These are phyloP conservation scores for Pseudochaenichthys georgianus DNA, from an alignment of 2,797 vertebrate genomes.

Conservation along the genomic window DNA sequence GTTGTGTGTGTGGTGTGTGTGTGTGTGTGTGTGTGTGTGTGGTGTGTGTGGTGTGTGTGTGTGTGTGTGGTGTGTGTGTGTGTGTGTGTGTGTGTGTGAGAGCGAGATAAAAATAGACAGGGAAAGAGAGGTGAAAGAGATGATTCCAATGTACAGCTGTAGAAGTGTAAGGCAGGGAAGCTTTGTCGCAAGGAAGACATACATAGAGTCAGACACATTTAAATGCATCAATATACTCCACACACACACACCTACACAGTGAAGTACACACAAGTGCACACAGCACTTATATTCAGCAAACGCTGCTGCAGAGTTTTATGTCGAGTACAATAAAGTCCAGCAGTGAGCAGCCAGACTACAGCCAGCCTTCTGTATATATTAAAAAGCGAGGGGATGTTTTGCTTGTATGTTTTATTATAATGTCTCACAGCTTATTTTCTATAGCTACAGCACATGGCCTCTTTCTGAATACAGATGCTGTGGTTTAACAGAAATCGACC, in stretches of 20 bases:
- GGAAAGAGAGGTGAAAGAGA: not conserved
- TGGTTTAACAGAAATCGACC: slow-evolving; percentile 14
- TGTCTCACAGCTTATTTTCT: slow-evolving; percentile 4
- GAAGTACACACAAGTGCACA: slow-evolving; percentile 1
- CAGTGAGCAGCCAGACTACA: not conserved
- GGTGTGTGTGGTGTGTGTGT: no score
- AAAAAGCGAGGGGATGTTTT: slow-evolving; percentile 13
- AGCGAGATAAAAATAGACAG: slow-evolving; percentile 41
- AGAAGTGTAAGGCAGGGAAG: slow-evolving; percentile 31
- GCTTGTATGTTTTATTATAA: slow-evolving; percentile 25
- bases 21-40: no score
- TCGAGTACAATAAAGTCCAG: slow-evolving; percentile 11
- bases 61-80: not conserved
- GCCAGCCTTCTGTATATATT: slow-evolving; percentile 4
- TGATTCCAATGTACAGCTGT: slow-evolving; percentile 39
- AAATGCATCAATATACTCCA: slow-evolving; percentile 25
- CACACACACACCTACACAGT: slow-evolving; percentile 15
- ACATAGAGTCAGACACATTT: slow-evolving; percentile 24
- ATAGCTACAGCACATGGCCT: not conserved
- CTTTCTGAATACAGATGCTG: not conserved
- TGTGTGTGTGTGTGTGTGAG: not conserved
- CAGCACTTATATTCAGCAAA: slow-evolving; percentile 11
- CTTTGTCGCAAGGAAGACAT: slow-evolving; percentile 27
- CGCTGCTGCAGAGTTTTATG: slow-evolving; percentile 19
- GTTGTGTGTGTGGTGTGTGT: no score